phyloP scores from a whole-genome alignment of 2,113 vertebrate genomes.

The Clarias batrachus region DNA sequence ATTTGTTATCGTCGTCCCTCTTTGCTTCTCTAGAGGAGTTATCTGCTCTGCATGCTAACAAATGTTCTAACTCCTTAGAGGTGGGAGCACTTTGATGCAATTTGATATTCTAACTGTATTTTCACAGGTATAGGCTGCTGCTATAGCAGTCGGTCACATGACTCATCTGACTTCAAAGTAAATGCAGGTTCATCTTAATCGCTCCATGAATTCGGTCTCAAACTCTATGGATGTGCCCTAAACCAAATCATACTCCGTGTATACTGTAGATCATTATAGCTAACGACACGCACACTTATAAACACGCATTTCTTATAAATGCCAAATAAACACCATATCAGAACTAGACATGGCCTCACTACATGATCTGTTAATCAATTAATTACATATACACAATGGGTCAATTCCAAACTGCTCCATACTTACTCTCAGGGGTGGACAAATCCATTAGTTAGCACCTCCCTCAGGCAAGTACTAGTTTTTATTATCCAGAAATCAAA shows the following conservation, averaged over 20 bases:
- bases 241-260: neutral
- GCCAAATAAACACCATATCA: neutral
- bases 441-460: neutral
- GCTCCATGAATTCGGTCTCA: neutral
- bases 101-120: neutral
- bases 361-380: neutral
- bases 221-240: neutral
- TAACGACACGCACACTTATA: neutral
- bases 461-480: too few species aligned
- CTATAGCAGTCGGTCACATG: neutral
- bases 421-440: neutral
- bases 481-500: neutral
- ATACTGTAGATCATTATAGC: neutral
- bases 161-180: neutral
- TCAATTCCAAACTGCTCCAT: neutral
- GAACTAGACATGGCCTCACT: neutral
- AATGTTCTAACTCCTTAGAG: neutral
- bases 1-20: constrained; percentile 11
- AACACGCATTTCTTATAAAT: neutral
- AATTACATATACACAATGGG: neutral
- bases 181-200: neutral
- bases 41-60: neutral
- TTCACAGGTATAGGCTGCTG: neutral
- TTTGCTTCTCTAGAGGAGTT: neutral
- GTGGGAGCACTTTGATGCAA: neutral